A percentile compares a stretch with the other conserved stretches of the same genome.
phyloP scores from a whole-genome alignment of 2,888 invertebrate species.

The Bombylius discolor region DNA sequence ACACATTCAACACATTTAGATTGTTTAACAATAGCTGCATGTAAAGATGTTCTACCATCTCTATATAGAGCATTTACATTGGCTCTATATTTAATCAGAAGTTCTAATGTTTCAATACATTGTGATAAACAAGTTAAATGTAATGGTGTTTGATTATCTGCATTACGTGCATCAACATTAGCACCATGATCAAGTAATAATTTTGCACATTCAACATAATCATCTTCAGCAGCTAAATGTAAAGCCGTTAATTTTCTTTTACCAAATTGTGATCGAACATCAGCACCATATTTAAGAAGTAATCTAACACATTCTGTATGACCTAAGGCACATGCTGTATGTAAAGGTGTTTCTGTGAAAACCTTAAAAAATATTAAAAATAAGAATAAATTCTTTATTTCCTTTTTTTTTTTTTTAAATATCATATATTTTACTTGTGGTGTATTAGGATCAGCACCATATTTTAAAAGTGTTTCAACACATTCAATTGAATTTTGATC shows the following conservation, averaged over 20 bases:
- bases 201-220: slow-evolving; percentile 62
- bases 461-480: slow-evolving; percentile 55
- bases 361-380: slow-evolving; percentile 39
- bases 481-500: slow-evolving; percentile 62
- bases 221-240: slow-evolving; percentile 74
- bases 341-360: slow-evolving; percentile 72
- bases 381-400: neutral
- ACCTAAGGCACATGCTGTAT: slow-evolving; percentile 66
- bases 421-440: slow-evolving; percentile 46
- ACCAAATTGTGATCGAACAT: slow-evolving; percentile 62
- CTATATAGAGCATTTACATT: slow-evolving; percentile 53
- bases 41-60: slow-evolving; percentile 66
- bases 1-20: slow-evolving; percentile 55
- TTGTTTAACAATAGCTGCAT: slow-evolving; percentile 68
- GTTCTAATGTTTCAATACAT: slow-evolving; percentile 61
- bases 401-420: neutral
- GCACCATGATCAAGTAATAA: slow-evolving; percentile 63
- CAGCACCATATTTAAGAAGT: slow-evolving; percentile 64
- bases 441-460: slow-evolving; percentile 71
- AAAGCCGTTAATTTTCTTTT: slow-evolving; percentile 62
- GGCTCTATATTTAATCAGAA: slow-evolving; percentile 52
- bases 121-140: slow-evolving; percentile 74
- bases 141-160: slow-evolving; percentile 66
- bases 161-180: slow-evolving; percentile 59
- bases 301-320: slow-evolving; percentile 55